Evolutionary conservation across 2,888 invertebrate genomes (phyloP).

Genomic region (Mactromeris polynyma): DNA sequence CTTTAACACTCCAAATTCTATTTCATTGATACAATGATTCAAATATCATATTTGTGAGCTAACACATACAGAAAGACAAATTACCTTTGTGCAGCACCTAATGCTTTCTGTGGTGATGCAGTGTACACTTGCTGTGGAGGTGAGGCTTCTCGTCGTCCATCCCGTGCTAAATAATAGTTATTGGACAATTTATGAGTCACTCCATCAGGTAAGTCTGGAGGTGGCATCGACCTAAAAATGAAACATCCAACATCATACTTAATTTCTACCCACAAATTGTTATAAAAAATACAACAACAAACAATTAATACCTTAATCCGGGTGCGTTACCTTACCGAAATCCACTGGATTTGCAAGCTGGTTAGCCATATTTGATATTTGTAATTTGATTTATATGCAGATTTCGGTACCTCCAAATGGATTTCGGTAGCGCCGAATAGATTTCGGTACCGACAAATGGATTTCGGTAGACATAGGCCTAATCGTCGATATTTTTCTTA

Average conservation of each 20-base stretch:
- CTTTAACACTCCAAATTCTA: no score
- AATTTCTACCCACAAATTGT: not conserved
- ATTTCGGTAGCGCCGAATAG: no score
- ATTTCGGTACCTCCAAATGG: no score
- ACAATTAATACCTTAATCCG: no score
- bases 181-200: constrained; percentile 92
- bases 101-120: constrained; percentile 11
- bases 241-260: not conserved
- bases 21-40: no score
- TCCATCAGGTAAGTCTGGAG: constrained; percentile 93
- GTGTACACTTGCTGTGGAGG: constrained; percentile 89
- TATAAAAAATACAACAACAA: not conserved
- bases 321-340: no score
- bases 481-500: no score
- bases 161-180: constrained; percentile 95
- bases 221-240: constrained; percentile 92
- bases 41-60: not conserved
- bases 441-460: no score
- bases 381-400: no score
- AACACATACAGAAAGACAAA: not conserved
- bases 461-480: no score
- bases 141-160: constrained; percentile 93
- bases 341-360: no score
- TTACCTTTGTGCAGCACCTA: constrained; percentile 33
- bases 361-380: no score